These are phyloP conservation scores for Drosophila seguyi DNA, from an alignment of 1,140 invertebrate species.

Conservation along the genomic window DNA sequence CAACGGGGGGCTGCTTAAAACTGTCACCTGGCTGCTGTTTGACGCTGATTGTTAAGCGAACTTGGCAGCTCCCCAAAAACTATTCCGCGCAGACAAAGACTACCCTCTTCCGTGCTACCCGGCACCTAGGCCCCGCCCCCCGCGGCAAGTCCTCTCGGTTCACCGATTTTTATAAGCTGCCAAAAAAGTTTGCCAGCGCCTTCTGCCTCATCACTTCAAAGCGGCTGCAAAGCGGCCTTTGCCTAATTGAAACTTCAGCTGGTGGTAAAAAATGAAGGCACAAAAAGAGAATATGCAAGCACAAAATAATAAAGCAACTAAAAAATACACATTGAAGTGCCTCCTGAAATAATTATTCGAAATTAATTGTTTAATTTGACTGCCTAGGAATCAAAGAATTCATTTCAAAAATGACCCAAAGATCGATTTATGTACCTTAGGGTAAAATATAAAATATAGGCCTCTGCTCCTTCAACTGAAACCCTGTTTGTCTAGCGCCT, in stretches of 20 bases:
- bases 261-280: constrained; percentile 3
- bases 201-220: constrained; percentile 10
- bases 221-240: constrained; percentile 31
- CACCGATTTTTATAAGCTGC: constrained; percentile 63
- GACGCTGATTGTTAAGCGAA: constrained; percentile 52
- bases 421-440: background rate
- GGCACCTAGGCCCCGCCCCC: background rate
- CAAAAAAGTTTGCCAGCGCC: constrained; percentile 60
- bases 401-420: background rate
- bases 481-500: constrained; percentile 29
- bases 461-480: constrained; percentile 19
- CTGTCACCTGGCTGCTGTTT: constrained; percentile 47
- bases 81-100: constrained; percentile 23
- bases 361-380: background rate
- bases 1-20: constrained; percentile 21
- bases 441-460: background rate
- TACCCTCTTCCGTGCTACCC: background rate
- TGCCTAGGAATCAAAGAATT: background rate
- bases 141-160: constrained; percentile 7
- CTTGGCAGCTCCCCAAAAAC: constrained; percentile 46
- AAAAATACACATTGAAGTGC: background rate
- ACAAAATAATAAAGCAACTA: constrained; percentile 2
- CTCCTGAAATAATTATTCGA: no score
- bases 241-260: constrained; percentile 69
- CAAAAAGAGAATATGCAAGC: background rate